These are phyloP conservation scores for Gryon sp. DNA, from an alignment of 1,140 invertebrate species.

Conservation along the genomic window DNA sequence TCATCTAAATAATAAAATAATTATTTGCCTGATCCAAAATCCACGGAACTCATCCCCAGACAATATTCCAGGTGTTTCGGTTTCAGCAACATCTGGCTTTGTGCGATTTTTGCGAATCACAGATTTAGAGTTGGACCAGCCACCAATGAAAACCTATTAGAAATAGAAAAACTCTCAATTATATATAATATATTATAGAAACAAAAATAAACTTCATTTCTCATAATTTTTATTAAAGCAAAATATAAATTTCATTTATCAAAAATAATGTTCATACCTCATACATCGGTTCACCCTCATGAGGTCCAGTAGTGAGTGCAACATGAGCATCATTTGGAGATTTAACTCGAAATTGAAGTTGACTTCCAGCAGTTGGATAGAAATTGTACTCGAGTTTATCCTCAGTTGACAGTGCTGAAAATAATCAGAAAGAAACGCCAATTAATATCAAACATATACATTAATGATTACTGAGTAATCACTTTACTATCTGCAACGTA, in stretches of 20 bases:
- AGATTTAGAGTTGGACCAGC: constrained; percentile 91
- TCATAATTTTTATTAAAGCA: no score
- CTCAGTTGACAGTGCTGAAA: constrained; percentile 86
- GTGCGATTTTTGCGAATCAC: constrained; percentile 88
- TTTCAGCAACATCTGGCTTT: constrained; percentile 88
- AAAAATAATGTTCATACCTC: constrained; percentile 83
- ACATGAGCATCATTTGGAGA: constrained; percentile 89
- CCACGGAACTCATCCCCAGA: constrained; percentile 86
- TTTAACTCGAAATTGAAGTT: constrained; percentile 87
- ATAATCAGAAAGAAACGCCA: constrained; percentile 2
- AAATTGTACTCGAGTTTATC: constrained; percentile 91
- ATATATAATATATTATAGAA: no score
- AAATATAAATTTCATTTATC: no score
- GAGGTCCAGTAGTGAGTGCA: constrained; percentile 84
- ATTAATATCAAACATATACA: no score
- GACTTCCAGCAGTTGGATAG: constrained; percentile 84
- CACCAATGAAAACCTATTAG: constrained; percentile 91
- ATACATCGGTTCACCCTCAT: constrained; percentile 86
- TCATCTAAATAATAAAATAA: not conserved
- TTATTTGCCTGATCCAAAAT: constrained; percentile 85
- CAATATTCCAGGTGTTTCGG: constrained; percentile 85
- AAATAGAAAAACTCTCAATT: no score
- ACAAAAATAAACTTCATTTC: no score
- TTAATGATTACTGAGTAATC: no score
- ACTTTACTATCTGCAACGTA: no score